Evolutionary conservation across 2,113 vertebrate genomes (phyloP).

Genomic region (Micromys minutus): DNA sequence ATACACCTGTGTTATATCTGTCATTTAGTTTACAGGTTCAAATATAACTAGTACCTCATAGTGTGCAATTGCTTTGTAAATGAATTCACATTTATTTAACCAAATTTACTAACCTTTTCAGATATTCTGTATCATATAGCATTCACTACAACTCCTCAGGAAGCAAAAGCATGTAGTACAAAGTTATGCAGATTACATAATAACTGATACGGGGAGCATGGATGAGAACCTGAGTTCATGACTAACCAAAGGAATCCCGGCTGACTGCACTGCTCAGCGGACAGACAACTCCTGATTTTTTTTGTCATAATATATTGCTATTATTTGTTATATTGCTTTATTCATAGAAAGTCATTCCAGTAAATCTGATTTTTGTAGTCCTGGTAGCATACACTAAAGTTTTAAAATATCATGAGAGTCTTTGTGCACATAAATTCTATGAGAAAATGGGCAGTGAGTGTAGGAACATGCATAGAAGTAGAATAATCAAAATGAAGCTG

Average conservation of each 20-base stretch:
- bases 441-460: neutral
- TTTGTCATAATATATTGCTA: neutral
- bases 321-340: neutral
- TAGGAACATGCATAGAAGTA: neutral
- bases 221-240: neutral
- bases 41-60: neutral
- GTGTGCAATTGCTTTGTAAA: neutral
- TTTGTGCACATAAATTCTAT: neutral
- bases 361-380: neutral
- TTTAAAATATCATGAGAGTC: neutral
- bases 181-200: neutral
- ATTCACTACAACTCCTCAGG: neutral
- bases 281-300: neutral
- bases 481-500: neutral
- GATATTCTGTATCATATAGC: neutral
- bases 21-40: neutral
- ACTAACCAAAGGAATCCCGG: neutral
- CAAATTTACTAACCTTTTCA: neutral
- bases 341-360: neutral
- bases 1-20: fast-evolving
- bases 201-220: neutral
- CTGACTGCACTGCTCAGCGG: neutral
- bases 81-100: neutral
- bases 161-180: neutral
- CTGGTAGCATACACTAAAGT: neutral